phyloP scores from a whole-genome alignment of 2,888 invertebrate species.

The Amitus sp. region DNA sequence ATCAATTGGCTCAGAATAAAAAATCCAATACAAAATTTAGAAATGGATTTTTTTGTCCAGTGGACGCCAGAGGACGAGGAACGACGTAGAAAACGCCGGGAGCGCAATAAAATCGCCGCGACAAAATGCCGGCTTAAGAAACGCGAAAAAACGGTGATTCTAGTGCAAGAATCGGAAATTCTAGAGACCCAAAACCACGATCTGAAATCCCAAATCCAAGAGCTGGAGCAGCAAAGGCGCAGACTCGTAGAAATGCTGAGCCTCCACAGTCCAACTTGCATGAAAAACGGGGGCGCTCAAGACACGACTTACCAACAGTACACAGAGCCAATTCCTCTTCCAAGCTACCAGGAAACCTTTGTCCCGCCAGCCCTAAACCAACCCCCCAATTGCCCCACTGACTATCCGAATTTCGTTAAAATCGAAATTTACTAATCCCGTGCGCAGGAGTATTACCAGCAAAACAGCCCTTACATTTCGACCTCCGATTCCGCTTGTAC shows the following conservation, averaged over 20 bases:
- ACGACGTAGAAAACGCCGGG: slow-evolving; percentile 83
- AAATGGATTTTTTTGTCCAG: slow-evolving; percentile 66
- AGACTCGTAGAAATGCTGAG: slow-evolving; percentile 83
- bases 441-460: slow-evolving; percentile 56
- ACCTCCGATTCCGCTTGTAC: slow-evolving; percentile 59
- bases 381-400: slow-evolving; percentile 57
- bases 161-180: slow-evolving; percentile 87
- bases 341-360: slow-evolving; percentile 63
- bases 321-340: slow-evolving; percentile 54
- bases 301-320: slow-evolving; percentile 63
- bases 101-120: slow-evolving; percentile 93
- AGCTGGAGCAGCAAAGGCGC: slow-evolving; percentile 81
- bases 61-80: slow-evolving; percentile 93
- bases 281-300: slow-evolving; percentile 63
- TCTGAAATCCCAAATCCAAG: slow-evolving; percentile 84
- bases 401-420: slow-evolving; percentile 61
- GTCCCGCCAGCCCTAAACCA: slow-evolving; percentile 53
- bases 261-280: slow-evolving; percentile 78
- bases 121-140: slow-evolving; percentile 95
- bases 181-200: slow-evolving; percentile 87
- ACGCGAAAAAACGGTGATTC: slow-evolving; percentile 85
- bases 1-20: too few species aligned
- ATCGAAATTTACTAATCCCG: slow-evolving; percentile 57
- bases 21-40: background rate
- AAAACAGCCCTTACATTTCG: slow-evolving; percentile 56